Conservation (phyloP, 2,113 vertebrate species). For the Fregata magnificens region DNA sequence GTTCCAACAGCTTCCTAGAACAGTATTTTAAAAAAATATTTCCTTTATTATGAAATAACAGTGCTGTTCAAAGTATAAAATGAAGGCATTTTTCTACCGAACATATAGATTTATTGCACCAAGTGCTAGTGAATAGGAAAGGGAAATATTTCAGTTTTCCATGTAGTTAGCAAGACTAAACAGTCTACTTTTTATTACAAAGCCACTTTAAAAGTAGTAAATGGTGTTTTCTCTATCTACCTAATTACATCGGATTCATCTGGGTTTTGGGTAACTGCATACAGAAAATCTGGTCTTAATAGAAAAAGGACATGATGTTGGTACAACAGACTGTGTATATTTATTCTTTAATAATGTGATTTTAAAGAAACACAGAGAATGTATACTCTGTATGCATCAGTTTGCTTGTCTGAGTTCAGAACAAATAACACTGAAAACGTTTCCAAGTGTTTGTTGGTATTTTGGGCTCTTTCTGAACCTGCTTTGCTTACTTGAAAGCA, state of each 20-base stretch:
- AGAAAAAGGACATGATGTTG: background rate
- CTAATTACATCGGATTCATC: background rate
- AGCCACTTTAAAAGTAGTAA: slow-evolving; percentile 27
- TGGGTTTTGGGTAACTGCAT: background rate
- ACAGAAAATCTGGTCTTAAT: background rate
- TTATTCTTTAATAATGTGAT: background rate
- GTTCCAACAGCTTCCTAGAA: background rate
- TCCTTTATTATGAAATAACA: background rate
- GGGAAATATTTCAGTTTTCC: background rate
- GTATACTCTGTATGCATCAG: background rate
- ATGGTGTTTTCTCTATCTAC: background rate
- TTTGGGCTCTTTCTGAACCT: background rate
- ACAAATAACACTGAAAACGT: background rate
- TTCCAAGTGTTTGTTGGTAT: background rate
- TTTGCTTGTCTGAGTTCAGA: background rate
- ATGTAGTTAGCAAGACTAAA: background rate
- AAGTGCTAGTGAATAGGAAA: background rate
- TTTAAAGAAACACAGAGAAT: background rate
- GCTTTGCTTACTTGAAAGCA: background rate
- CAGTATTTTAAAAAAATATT: background rate
- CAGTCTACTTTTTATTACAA: background rate
- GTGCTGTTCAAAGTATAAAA: background rate
- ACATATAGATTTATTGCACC: background rate
- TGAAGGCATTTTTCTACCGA: background rate
- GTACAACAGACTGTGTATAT: background rate